Percentiles rank a stretch among this genome's conserved stretches.
Evolutionary conservation across 64 coral and sea anemone genomes (phyloP).

Genomic region (Acropora yongei): DNA sequence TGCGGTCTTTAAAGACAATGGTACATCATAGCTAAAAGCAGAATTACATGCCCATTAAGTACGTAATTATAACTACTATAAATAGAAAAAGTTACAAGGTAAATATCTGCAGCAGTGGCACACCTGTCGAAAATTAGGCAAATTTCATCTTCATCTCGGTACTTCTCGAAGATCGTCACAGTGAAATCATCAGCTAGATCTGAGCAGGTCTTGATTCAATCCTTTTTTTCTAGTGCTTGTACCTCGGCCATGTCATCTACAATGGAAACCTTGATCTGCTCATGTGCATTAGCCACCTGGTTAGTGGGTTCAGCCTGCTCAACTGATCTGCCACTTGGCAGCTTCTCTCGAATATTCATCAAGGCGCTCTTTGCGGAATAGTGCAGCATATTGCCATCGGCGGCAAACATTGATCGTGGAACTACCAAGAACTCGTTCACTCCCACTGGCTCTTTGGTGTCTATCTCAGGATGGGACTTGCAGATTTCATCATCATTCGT

Average conservation of each 20-base stretch:
- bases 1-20: conserved; percentile 48
- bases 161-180: conserved; percentile 47
- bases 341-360: conserved; percentile 69
- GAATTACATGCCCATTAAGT: conserved; percentile 48
- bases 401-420: conserved; percentile 66
- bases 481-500: conserved; percentile 25
- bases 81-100: conserved; percentile 1
- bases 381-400: conserved; percentile 66
- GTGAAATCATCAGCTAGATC: conserved; percentile 67
- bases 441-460: conserved; percentile 32
- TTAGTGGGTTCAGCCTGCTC: not conserved
- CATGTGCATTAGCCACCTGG: not conserved
- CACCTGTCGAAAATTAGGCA: conserved; percentile 63
- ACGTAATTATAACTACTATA: conserved; percentile 47
- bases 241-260: conserved; percentile 73
- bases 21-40: conserved; percentile 49
- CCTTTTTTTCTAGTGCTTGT: conserved; percentile 58
- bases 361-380: conserved; percentile 60
- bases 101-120: conserved; percentile 43
- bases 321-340: conserved; percentile 23
- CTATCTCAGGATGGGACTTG: conserved; percentile 53
- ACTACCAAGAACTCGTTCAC: conserved; percentile 34
- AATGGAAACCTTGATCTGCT: conserved; percentile 37
- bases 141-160: conserved; percentile 53
- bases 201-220: conserved; percentile 67